Evolutionary conservation across 2,113 vertebrate genomes (phyloP).

Genomic region (Petaurus breviceps): DNA sequence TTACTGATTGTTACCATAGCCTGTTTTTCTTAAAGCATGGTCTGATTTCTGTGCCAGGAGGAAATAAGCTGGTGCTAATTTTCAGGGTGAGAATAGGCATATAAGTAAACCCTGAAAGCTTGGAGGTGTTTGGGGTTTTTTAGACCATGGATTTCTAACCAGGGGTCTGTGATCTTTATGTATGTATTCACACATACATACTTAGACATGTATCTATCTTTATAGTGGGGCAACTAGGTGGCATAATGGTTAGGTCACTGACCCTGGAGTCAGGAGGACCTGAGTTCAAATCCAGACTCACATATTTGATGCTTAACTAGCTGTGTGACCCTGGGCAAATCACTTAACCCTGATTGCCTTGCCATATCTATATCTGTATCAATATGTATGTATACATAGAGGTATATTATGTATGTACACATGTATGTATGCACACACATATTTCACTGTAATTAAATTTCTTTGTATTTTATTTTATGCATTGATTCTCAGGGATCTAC

Average conservation of each 20-base stretch:
- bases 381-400: no score
- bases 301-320: no score
- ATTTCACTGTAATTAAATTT: no score
- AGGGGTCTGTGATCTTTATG: neutral
- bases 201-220: neutral
- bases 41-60: slow-evolving; percentile 56
- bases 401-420: no score
- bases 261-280: no score
- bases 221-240: neutral
- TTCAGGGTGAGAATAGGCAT: neutral
- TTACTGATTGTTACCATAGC: neutral
- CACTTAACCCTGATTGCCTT: no score
- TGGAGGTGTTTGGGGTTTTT: slow-evolving; percentile 14
- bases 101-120: neutral
- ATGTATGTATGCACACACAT: no score
- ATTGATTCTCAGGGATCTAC: neutral
- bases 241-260: no score
- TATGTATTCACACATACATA: neutral
- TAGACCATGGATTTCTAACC: neutral
- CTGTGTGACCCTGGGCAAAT: no score
- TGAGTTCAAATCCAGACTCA: no score
- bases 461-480: no score
- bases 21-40: slow-evolving; percentile 53
- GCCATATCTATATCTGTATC: no score
- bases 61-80: slow-evolving; percentile 1